These are phyloP conservation scores for Drosophila kambysellisi DNA, from an alignment of 2,888 invertebrate species.

Conservation along the genomic window DNA sequence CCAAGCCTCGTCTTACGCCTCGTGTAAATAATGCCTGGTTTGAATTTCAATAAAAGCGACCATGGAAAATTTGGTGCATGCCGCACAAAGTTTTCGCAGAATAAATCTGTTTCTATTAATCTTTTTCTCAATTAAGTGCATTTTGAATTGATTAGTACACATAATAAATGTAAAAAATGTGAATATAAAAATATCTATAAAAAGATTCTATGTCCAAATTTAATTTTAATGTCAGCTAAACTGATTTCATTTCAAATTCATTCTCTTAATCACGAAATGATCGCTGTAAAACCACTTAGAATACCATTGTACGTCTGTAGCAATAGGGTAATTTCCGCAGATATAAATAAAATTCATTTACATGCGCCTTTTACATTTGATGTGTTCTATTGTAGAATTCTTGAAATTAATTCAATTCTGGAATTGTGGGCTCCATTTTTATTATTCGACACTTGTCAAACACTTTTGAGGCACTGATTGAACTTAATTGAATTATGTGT, in stretches of 20 bases:
- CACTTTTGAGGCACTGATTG: slow-evolving; percentile 68
- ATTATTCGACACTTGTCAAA: slow-evolving; percentile 70
- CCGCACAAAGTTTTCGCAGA: neutral
- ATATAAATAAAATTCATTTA: neutral
- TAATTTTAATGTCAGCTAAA: neutral
- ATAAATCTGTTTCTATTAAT: neutral
- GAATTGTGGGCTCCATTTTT: slow-evolving; percentile 38
- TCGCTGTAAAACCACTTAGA: neutral
- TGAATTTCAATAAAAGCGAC: slow-evolving; percentile 2
- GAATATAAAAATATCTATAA: neutral
- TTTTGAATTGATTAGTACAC: neutral
- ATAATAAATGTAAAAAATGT: neutral
- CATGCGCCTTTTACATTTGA: neutral
- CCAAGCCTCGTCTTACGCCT: neutral
- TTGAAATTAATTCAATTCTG: slow-evolving; percentile 48
- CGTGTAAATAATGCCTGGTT: neutral
- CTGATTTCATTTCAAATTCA: neutral
- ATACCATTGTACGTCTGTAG: neutral
- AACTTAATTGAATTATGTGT: slow-evolving; percentile 70
- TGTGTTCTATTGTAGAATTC: slow-evolving; percentile 19
- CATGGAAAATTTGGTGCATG: neutral
- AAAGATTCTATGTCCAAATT: neutral
- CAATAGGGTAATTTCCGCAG: slow-evolving; percentile 9
- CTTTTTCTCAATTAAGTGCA: neutral
- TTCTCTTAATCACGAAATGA: neutral